Base-by-base conservation (phyloP, 1,140 invertebrate genomes). In the Listronotus bonariensis region DNA sequence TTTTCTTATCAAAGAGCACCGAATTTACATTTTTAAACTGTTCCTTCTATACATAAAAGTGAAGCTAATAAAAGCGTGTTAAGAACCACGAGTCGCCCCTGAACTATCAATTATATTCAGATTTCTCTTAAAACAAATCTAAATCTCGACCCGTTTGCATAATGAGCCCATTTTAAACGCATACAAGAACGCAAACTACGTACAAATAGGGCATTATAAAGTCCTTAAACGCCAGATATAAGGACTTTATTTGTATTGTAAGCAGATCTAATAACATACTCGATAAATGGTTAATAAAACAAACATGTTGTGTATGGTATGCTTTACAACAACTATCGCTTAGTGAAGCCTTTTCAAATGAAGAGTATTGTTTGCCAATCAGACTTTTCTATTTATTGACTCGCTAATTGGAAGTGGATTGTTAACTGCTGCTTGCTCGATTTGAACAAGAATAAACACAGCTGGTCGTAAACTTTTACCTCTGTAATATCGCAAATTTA, bases 341-440 rank as follows among this genome's bases (percentile, higher is more conserved):
- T 68, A 62, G 65, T 46, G 45, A 52, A 51, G 52, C 54, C 64
- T 68, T 60, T 67, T 58, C 57, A 58, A 57, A 20, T 12, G 6
- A 31, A 8, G n/a, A 17, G 46, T 54, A 58, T 68, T 68, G 67
- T 68, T 68, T 65, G 67, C 62, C 67, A 68, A 68, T 65, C 67
- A 68, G 65, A 68, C 62, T 68, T 63, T 61, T 60, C 48, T 68
- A 65, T 68, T 68, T 68, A 68, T 65, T 68, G 59, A 40, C 36
- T 49, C 17, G 52, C 56, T 68, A 68, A 68, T 68, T 68, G 67
- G 56, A 65, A 51, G 17, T 55, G 42, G 62, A 65, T 68, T 62
- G 53, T 53, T 11, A 15, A 32, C 56, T 14, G 56, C 45, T 51
- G 48, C 15, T 17, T 12, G 20, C 10, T 63, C 41, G 26, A 36